phyloP scores from a whole-genome alignment of 2,797 vertebrate genomes.

The Parotocinclus haroldoi region DNA sequence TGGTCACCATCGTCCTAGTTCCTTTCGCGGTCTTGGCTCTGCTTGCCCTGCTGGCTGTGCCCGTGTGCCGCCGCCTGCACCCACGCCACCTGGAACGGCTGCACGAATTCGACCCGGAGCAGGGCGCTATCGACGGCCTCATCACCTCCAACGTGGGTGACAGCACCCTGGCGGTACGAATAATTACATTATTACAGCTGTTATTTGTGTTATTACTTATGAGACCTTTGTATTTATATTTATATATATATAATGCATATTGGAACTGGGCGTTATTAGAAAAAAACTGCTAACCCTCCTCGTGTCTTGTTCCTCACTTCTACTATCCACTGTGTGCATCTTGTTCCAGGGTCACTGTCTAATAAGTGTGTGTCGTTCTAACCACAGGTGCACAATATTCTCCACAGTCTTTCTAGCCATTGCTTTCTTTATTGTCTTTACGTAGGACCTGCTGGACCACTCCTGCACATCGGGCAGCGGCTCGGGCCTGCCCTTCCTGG shows the following conservation, averaged over 20 bases:
- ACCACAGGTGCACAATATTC: no score
- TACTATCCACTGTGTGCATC: no score
- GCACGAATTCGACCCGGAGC: constrained; percentile 70
- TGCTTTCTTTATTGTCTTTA: constrained; percentile 4
- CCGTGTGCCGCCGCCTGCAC: constrained; percentile 70
- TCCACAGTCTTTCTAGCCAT: no score
- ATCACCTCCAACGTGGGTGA: constrained; percentile 76
- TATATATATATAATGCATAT: background rate
- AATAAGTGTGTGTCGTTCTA: no score
- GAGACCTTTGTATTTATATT: no score
- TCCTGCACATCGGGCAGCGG: constrained; percentile 79
- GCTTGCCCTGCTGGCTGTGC: constrained; percentile 61
- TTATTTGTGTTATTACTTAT: no score
- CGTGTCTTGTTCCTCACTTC: no score
- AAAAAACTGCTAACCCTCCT: no score
- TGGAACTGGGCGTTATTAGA: no score
- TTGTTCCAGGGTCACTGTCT: no score
- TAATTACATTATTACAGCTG: no score
- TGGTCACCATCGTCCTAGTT: constrained; percentile 68
- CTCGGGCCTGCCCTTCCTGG: constrained; percentile 79
- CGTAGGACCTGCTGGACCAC: constrained; percentile 76
- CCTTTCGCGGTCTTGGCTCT: constrained; percentile 65
- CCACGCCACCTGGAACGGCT: constrained; percentile 68
- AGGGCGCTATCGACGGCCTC: constrained; percentile 73
- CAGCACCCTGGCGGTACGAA: constrained; percentile 73